Evolutionary conservation across 2,797 vertebrate genomes (phyloP).

Genomic region (Notolabrus celidotus): DNA sequence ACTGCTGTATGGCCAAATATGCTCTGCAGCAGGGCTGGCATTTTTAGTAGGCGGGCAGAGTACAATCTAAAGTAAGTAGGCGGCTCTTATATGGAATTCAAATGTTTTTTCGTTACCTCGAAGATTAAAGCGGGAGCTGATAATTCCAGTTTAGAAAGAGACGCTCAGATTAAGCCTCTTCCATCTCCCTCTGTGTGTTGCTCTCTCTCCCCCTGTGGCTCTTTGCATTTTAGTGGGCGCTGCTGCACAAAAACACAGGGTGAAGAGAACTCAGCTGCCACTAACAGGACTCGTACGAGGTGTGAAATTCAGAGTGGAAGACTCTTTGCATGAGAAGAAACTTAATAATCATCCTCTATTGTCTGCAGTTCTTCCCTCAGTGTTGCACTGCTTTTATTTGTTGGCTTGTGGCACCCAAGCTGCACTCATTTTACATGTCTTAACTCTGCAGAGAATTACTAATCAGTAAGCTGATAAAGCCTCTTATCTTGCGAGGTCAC

Average conservation of each 20-base stretch:
- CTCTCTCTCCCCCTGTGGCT: constrained; percentile 20
- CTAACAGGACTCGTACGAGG: constrained; percentile 21
- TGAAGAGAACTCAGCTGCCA: constrained; percentile 34
- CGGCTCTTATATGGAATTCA: constrained; percentile 76
- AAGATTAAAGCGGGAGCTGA: constrained; percentile 66
- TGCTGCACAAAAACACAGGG: constrained; percentile 36
- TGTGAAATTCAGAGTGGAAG: constrained; percentile 49
- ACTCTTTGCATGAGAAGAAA: constrained; percentile 27
- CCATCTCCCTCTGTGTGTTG: constrained; percentile 1
- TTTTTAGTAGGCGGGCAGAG: constrained; percentile 70
- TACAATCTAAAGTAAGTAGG: constrained; percentile 69
- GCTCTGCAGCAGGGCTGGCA: constrained; percentile 53
- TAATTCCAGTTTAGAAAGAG: constrained; percentile 62
- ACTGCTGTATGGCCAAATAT: constrained; percentile 63
- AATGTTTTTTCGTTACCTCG: constrained; percentile 59
- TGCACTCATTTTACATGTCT: constrained; percentile 43
- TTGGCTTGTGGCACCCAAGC: not conserved
- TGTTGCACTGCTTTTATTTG: constrained; percentile 6
- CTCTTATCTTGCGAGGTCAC: constrained; percentile 63
- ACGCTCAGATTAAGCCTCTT: constrained; percentile 54
- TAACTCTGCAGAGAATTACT: constrained; percentile 40
- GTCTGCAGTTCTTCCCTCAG: constrained; percentile 1
- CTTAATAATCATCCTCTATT: constrained; percentile 36
- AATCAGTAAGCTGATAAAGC: constrained; percentile 64
- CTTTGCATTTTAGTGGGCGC: constrained; percentile 44